Conservation (phyloP, 2,797 vertebrate genomes). For the Holocentrus rufus region DNA sequence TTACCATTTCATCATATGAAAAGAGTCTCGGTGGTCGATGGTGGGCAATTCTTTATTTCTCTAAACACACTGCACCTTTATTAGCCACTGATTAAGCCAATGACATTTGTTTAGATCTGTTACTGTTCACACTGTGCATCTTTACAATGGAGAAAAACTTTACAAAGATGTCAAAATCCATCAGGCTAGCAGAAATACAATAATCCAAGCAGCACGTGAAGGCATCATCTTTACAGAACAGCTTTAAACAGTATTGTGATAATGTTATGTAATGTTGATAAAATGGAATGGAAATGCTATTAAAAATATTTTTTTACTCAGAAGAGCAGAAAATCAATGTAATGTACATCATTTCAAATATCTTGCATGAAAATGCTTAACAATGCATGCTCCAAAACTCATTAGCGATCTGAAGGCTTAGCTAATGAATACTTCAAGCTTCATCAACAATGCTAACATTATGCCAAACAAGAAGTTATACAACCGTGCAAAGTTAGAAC, state of each 20-base stretch:
- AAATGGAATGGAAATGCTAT: not conserved
- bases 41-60: too few species aligned
- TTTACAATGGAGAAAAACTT: too few species aligned
- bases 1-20: too few species aligned
- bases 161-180: too few species aligned
- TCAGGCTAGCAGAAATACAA: too few species aligned
- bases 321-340: conserved; percentile 6
- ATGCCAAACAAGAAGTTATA: conserved; percentile 4
- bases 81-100: too few species aligned
- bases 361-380: not conserved
- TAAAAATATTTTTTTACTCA: not conserved
- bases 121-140: too few species aligned
- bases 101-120: too few species aligned
- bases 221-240: not conserved
- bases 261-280: not conserved
- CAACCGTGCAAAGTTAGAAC: not conserved
- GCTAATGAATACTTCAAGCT: not conserved
- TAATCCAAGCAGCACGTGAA: too few species aligned
- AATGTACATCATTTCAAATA: not conserved
- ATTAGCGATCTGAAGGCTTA: not conserved
- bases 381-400: not conserved
- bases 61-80: too few species aligned
- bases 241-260: too few species aligned
- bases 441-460: conserved; percentile 20
- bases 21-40: too few species aligned